Percentiles rank a stretch among this genome's conserved stretches.
These are phyloP conservation scores for Acrossocheilus fasciatus DNA, from an alignment of 2,797 vertebrate species.

Conservation along the genomic window DNA sequence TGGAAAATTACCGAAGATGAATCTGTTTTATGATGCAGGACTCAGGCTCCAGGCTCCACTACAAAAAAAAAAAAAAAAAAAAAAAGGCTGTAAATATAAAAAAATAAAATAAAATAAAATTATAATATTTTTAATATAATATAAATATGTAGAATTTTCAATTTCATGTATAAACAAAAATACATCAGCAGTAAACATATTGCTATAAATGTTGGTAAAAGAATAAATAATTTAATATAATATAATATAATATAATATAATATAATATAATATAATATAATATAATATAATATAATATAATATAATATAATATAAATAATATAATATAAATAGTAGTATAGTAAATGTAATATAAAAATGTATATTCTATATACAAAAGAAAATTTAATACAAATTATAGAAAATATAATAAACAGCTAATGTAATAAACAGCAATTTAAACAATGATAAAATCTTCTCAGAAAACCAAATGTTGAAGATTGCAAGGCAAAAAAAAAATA, in stretches of 20 bases:
- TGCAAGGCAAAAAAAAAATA: too few species aligned
- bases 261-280: too few species aligned
- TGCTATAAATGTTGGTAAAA: too few species aligned
- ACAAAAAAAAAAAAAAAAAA: neutral
- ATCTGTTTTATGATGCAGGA: neutral
- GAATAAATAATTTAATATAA: too few species aligned
- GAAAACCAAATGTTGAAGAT: too few species aligned
- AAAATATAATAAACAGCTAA: neutral
- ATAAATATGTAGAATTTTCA: neutral
- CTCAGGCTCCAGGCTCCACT: neutral
- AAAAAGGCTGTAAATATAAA: neutral
- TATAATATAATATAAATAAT: too few species aligned
- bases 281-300: too few species aligned
- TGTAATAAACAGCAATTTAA: neutral
- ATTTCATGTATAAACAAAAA: neutral
- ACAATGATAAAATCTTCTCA: neutral
- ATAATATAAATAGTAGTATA: too few species aligned
- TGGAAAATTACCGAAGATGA: neutral
- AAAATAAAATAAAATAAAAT: neutral
- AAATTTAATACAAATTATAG: neutral
- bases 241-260: too few species aligned
- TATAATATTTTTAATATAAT: neutral
- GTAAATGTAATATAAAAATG: too few species aligned
- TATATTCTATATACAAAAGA: too few species aligned
- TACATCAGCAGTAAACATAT: neutral